Evolutionary conservation across 2,113 vertebrate genomes (phyloP).

Genomic region (Phodopus roborovskii): DNA sequence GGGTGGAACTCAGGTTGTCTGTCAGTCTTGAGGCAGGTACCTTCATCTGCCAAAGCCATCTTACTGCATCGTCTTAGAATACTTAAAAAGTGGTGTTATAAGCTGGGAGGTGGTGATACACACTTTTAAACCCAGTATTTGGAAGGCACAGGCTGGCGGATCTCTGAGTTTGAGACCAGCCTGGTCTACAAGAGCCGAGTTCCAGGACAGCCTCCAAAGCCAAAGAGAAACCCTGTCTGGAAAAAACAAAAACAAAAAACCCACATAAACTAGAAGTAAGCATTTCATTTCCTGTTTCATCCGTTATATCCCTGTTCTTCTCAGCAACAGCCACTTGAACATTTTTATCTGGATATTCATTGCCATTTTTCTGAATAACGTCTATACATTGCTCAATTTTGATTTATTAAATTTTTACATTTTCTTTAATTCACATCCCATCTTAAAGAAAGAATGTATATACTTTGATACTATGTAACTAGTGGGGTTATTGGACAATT

Average conservation of each 20-base stretch:
- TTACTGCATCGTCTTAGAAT: neutral
- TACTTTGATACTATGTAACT: too few species aligned
- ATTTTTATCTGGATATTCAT: conserved; percentile 28
- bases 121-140: too few species aligned
- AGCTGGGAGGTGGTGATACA: too few species aligned
- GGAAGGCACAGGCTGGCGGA: too few species aligned
- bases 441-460: conserved; percentile 14
- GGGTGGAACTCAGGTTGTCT: neutral
- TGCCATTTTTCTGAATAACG: neutral
- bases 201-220: too few species aligned
- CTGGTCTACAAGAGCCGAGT: too few species aligned
- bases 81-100: neutral
- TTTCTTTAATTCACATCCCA: neutral
- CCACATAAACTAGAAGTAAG: neutral
- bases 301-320: neutral
- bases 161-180: too few species aligned
- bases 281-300: neutral
- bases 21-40: neutral
- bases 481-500: neutral
- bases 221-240: too few species aligned
- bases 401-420: conserved; percentile 1
- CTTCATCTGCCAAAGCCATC: neutral
- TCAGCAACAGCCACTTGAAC: neutral
- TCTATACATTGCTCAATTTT: neutral
- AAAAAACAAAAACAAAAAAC: too few species aligned